These are phyloP conservation scores for Xenops minutus DNA, from an alignment of 2,797 vertebrate genomes.

Conservation along the genomic window DNA sequence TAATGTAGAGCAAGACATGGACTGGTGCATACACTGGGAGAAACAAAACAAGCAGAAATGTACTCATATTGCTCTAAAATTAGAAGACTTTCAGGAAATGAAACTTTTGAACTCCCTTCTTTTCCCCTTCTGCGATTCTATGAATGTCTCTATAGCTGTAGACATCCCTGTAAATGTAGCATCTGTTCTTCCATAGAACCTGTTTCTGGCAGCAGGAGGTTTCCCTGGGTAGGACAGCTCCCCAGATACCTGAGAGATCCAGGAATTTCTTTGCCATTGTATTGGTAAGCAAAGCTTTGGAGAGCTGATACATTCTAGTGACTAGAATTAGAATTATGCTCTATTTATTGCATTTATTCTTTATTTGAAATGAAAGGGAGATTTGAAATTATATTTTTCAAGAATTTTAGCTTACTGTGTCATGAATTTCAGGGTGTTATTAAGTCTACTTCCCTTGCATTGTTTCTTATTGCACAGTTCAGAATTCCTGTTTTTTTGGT, in stretches of 20 bases:
- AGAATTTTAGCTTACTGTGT: not conserved
- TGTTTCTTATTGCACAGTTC: not conserved
- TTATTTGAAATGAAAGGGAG: not conserved
- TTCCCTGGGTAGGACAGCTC: not conserved
- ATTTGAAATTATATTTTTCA: not conserved
- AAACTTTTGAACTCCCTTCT: not conserved
- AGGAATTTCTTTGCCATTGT: not conserved
- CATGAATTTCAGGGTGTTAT: not conserved
- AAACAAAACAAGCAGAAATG: not conserved
- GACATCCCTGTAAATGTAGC: not conserved
- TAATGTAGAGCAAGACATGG: not conserved
- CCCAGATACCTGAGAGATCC: not conserved
- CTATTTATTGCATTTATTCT: not conserved
- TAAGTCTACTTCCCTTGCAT: not conserved
- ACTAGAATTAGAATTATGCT: not conserved
- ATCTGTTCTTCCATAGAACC: not conserved
- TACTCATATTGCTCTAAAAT: not conserved
- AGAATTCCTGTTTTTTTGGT: not conserved
- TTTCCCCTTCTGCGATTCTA: not conserved
- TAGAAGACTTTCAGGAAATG: not conserved
- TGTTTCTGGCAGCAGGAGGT: not conserved
- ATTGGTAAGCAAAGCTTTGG: not conserved
- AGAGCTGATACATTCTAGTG: not conserved
- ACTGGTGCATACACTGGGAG: not conserved
- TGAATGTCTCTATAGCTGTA: not conserved